phyloP scores from a whole-genome alignment of 2,888 invertebrate genomes.

The Drosophila paranaensis region DNA sequence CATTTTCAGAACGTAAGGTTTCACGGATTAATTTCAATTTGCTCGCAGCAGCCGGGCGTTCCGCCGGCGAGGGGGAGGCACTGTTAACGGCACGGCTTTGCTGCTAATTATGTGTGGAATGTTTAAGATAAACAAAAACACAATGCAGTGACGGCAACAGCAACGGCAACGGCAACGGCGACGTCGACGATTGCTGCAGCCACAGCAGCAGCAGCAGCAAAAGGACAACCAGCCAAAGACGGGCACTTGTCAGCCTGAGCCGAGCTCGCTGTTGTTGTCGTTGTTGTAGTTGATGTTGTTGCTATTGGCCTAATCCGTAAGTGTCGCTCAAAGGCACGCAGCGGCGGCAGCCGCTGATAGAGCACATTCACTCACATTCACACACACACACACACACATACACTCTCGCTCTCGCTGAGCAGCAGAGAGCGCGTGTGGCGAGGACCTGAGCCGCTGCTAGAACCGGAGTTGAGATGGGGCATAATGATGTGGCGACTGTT shows the following conservation, averaged over 20 bases:
- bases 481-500: slow-evolving; percentile 67
- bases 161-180: slow-evolving; percentile 4
- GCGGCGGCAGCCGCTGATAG: slow-evolving; percentile 71
- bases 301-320: slow-evolving; percentile 76
- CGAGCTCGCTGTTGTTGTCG: slow-evolving; percentile 21
- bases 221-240: slow-evolving; percentile 69
- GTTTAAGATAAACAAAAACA: slow-evolving; percentile 75
- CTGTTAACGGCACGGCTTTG: slow-evolving; percentile 55
- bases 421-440: slow-evolving; percentile 8
- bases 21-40: slow-evolving; percentile 83
- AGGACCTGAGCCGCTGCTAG: slow-evolving; percentile 16
- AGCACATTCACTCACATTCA: slow-evolving; percentile 60
- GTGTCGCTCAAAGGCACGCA: slow-evolving; percentile 78
- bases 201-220: slow-evolving; percentile 40
- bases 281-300: slow-evolving; percentile 39
- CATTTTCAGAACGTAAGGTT: slow-evolving; percentile 77
- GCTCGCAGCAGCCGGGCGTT: slow-evolving; percentile 43
- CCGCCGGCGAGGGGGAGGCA: slow-evolving; percentile 15
- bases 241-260: slow-evolving; percentile 62
- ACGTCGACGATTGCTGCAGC: slow-evolving; percentile 24
- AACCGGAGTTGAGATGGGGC: slow-evolving; percentile 34
- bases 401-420: neutral
- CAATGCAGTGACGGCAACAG: slow-evolving; percentile 53
- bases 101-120: slow-evolving; percentile 79
- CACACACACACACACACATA: slow-evolving; percentile 8